These are phyloP conservation scores for Metellina segmentata DNA, from an alignment of 2,888 invertebrate genomes.

Conservation along the genomic window DNA sequence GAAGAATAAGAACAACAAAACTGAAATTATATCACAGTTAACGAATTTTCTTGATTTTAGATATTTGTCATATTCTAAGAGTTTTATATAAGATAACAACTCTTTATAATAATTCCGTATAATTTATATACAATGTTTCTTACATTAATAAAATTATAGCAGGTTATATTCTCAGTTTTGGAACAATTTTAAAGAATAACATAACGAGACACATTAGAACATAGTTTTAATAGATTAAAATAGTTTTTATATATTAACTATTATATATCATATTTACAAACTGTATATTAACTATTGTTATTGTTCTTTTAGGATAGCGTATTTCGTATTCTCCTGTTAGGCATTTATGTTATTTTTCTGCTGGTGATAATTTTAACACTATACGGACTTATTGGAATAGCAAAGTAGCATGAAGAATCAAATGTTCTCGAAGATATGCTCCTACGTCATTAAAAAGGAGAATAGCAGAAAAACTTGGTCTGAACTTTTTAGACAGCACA, in stretches of 20 bases:
- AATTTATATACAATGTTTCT: not conserved
- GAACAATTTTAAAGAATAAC: too few species aligned
- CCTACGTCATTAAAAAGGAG: too few species aligned
- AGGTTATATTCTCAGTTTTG: not conserved
- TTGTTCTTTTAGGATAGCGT: slow-evolving; percentile 44
- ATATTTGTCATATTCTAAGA: too few species aligned
- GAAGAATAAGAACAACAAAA: too few species aligned
- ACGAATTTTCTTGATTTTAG: too few species aligned
- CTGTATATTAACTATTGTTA: not conserved
- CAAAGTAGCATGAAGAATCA: not conserved
- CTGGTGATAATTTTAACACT: slow-evolving; percentile 34
- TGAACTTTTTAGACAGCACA: too few species aligned
- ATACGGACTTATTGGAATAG: slow-evolving; percentile 57
- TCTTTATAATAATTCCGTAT: not conserved
- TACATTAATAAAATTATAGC: not conserved
- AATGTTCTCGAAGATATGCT: too few species aligned
- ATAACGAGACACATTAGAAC: not conserved
- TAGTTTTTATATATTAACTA: not conserved
- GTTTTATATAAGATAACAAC: too few species aligned
- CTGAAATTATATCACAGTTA: too few species aligned
- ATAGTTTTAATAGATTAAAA: too few species aligned
- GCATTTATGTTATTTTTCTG: slow-evolving; percentile 55
- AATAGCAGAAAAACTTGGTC: too few species aligned
- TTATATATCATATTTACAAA: not conserved
- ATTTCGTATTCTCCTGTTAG: slow-evolving; percentile 45